Percentiles rank a stretch among this genome's conserved stretches.
These are phyloP conservation scores for Bothrops alternatus DNA, from an alignment of 2,797 vertebrate genomes.

Conservation along the genomic window DNA sequence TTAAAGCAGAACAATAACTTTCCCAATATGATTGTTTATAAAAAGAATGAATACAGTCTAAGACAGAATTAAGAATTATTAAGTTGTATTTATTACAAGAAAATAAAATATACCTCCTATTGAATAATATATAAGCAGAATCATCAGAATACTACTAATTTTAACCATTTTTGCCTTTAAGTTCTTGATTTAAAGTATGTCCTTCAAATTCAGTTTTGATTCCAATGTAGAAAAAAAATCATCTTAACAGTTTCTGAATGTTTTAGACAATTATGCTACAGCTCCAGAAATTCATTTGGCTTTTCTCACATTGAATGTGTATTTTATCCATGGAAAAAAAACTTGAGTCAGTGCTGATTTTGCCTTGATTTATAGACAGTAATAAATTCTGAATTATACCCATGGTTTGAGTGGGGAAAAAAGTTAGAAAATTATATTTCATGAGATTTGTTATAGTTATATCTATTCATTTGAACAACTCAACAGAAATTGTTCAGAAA, in stretches of 20 bases:
- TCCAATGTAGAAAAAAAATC: not conserved
- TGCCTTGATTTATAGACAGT: not conserved
- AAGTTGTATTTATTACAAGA: not conserved
- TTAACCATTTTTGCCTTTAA: not conserved
- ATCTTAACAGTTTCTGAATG: not conserved
- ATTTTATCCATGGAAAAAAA: not conserved
- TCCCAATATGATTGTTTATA: not conserved
- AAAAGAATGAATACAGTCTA: not conserved
- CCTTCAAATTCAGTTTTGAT: not conserved
- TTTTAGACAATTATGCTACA: not conserved
- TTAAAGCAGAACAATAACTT: not conserved
- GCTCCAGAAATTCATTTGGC: not conserved
- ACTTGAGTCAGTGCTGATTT: not conserved
- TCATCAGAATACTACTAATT: not conserved
- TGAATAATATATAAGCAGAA: not conserved
- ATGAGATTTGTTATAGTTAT: not conserved
- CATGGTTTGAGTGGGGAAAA: not conserved
- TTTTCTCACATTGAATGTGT: not conserved
- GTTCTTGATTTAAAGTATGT: not conserved
- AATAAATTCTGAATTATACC: not conserved
- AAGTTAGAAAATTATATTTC: not conserved
- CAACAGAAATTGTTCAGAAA: not conserved
- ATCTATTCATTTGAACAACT: not conserved
- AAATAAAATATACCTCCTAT: not conserved
- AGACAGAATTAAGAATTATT: not conserved